Percentiles rank a stretch among this genome's conserved stretches.
Evolutionary conservation across 2,797 vertebrate species (phyloP).

Genomic region (Malacoctenus gilli): DNA sequence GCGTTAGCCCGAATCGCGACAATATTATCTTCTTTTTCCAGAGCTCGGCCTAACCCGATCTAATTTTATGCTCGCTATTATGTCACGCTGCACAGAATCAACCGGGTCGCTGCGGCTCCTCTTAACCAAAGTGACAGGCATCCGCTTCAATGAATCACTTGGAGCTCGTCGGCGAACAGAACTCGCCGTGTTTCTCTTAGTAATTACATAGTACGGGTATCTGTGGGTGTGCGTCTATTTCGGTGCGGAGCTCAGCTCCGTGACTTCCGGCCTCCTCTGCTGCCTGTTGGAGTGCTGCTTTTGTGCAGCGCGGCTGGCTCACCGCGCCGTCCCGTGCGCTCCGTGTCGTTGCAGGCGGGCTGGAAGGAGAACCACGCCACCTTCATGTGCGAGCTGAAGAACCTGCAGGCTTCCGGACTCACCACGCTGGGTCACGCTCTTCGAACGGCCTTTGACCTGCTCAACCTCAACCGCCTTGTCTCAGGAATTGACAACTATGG

Average conservation of each 20-base stretch:
- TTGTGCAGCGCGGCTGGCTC: background rate
- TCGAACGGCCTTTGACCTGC: conserved; percentile 94
- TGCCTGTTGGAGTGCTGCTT: background rate
- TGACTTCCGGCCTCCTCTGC: conserved; percentile 17
- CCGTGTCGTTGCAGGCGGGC: conserved; percentile 87
- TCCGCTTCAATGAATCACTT: conserved; percentile 23
- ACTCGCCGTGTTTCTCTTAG: conserved; percentile 17
- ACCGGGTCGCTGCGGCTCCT: background rate
- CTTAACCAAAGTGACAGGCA: conserved; percentile 11
- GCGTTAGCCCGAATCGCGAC: conserved; percentile 29
- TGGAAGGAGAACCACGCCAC: conserved; percentile 99
- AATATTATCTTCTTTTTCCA: conserved; percentile 39
- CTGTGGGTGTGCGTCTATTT: conserved; percentile 43
- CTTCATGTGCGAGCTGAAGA: conserved; percentile 99
- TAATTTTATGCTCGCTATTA: conserved; percentile 25
- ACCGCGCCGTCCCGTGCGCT: conserved; percentile 8
- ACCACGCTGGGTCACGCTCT: conserved; percentile 95
- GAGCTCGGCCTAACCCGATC: conserved; percentile 24
- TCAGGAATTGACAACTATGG: conserved; percentile 99
- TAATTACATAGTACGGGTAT: conserved; percentile 30
- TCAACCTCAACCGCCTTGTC: conserved; percentile 98
- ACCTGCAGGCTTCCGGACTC: conserved; percentile 94
- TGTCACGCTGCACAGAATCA: conserved; percentile 10
- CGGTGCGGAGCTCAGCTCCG: conserved; percentile 3
- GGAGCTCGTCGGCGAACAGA: conserved; percentile 25